These are phyloP conservation scores for Tachysurus vachellii DNA, from an alignment of 2,113 vertebrate species.

Conservation along the genomic window DNA sequence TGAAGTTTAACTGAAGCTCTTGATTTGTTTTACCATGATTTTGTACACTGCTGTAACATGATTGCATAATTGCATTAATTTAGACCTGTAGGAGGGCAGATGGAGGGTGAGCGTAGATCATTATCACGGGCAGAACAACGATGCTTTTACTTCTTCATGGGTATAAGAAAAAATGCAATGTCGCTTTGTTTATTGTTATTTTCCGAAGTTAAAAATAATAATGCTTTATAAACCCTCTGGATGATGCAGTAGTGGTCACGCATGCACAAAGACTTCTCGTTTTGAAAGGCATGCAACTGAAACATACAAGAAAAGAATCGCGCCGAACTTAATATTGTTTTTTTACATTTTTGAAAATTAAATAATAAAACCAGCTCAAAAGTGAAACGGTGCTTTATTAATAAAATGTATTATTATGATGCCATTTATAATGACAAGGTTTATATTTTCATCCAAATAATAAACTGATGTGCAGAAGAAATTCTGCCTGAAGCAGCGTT, in stretches of 20 bases:
- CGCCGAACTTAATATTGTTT: not conserved
- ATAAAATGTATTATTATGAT: not conserved
- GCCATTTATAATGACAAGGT: not conserved
- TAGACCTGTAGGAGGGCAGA: too few species aligned
- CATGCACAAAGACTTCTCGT: not conserved
- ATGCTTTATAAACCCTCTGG: not conserved
- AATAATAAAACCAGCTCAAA: not conserved
- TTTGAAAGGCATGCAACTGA: not conserved
- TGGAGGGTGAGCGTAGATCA: too few species aligned
- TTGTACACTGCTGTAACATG: not conserved
- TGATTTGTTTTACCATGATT: not conserved
- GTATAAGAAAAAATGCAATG: too few species aligned
- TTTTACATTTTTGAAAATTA: not conserved
- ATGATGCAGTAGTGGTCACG: not conserved
- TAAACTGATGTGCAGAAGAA: not conserved
- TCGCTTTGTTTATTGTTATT: not conserved
- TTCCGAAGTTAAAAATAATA: too few species aligned
- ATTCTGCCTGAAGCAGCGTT: not conserved
- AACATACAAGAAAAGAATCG: not conserved
- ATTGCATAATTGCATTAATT: not conserved
- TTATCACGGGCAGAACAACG: too few species aligned
- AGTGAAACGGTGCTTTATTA: not conserved
- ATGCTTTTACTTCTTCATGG: too few species aligned
- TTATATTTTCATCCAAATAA: not conserved
- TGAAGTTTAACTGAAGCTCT: not conserved